A percentile compares a stretch with the other conserved stretches of the same genome.
These are phyloP conservation scores for Psittacula cyanocephala DNA, from an alignment of 2,113 vertebrate species.

Conservation along the genomic window DNA sequence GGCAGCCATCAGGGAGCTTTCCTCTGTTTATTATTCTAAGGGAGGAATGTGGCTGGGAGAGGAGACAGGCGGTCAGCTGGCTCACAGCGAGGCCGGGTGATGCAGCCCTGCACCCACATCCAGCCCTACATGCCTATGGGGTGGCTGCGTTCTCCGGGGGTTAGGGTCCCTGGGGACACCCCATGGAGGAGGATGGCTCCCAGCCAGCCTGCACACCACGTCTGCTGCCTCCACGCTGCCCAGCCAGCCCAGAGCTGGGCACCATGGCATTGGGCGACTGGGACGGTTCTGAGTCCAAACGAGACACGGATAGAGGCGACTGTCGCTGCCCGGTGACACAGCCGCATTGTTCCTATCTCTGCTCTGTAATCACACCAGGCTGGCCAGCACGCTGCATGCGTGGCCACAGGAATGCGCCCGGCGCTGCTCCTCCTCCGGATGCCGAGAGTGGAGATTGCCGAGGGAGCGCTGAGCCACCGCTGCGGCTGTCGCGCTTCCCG, in stretches of 20 bases:
- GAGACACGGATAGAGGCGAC: background rate
- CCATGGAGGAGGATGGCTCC: fast-evolving
- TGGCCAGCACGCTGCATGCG: fast-evolving
- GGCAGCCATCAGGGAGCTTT: constrained; percentile 41
- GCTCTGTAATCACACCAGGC: background rate
- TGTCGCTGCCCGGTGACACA: background rate
- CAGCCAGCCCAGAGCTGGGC: background rate
- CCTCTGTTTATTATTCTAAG: constrained; percentile 80
- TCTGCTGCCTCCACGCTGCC: fast-evolving
- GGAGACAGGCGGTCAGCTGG: constrained; percentile 67
- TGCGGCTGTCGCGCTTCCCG: background rate
- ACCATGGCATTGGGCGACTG: fast-evolving
- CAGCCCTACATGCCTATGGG: background rate
- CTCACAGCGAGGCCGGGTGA: constrained; percentile 1
- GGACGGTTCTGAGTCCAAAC: background rate
- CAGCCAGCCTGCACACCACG: fast-evolving
- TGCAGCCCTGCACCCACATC: background rate
- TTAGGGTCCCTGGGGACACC: fast-evolving
- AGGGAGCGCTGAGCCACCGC: background rate
- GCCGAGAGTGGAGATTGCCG: background rate
- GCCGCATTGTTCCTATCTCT: background rate
- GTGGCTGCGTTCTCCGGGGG: background rate
- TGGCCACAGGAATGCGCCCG: background rate
- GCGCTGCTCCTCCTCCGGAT: background rate
- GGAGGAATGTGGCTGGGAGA: constrained; percentile 73